Conservation (phyloP, 2,888 invertebrate genomes). For the Stenodera caucasica region DNA sequence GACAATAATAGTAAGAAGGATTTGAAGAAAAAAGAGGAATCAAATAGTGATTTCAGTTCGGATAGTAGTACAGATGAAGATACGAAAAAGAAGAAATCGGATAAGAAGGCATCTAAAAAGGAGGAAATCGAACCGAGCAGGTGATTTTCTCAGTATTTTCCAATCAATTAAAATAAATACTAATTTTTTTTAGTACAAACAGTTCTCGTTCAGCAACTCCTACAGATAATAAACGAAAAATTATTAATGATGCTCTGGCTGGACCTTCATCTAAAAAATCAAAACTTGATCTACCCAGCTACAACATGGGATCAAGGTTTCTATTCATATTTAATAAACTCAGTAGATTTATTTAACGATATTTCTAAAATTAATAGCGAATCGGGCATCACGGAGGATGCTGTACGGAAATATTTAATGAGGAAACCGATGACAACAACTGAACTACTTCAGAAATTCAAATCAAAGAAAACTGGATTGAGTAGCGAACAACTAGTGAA, state of each 20-base stretch:
- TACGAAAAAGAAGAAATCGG: constrained; percentile 61
- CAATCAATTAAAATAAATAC: background rate
- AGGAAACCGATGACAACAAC: constrained; percentile 98
- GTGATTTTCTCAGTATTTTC: too few species aligned
- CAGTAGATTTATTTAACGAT: constrained; percentile 5
- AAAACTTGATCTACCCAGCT: constrained; percentile 59
- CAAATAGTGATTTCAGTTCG: constrained; percentile 64
- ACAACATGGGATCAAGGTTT: constrained; percentile 58
- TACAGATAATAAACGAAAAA: constrained; percentile 54
- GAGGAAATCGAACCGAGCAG: constrained; percentile 54
- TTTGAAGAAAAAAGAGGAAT: constrained; percentile 39
- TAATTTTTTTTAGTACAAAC: constrained; percentile 53
- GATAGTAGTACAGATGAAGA: constrained; percentile 72
- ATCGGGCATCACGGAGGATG: constrained; percentile 91
- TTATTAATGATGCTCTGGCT: constrained; percentile 55
- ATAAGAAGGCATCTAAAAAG: constrained; percentile 55
- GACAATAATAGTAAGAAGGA: constrained; percentile 64
- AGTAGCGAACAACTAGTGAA: constrained; percentile 89
- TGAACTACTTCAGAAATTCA: constrained; percentile 92
- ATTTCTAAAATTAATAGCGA: constrained; percentile 61
- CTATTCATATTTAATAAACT: constrained; percentile 13
- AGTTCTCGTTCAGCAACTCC: constrained; percentile 62
- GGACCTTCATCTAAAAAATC: constrained; percentile 59
- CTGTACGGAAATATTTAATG: constrained; percentile 90
- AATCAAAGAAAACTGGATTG: constrained; percentile 88